Base-by-base conservation (phyloP, 2,888 invertebrate genomes). In the Polia nebulosa region DNA sequence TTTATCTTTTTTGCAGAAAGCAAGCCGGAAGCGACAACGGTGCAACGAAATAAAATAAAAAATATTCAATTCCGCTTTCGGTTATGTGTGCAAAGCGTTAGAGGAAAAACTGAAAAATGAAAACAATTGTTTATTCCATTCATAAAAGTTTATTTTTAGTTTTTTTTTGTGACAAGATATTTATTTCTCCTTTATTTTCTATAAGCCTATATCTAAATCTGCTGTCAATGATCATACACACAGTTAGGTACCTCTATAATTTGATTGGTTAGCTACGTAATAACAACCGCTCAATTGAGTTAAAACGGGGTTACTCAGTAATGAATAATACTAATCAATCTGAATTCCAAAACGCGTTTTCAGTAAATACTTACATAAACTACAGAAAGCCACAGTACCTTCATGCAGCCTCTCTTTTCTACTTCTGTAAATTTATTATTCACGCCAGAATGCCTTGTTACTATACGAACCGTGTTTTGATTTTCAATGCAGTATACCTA, bases 1-100 rank as follows among this genome's bases (percentile, higher is more conserved):
- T 61, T 58, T 45, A 39, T 62, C 9, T 41, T 51, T 69, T 71
- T 69, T 58, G n/a, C n/a, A 44, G 34, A 45, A 62, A 51, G 17
- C 36, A 36, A 41, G 15, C 71, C 44, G 53, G 60, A 75, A 65
- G 39, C 75, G 60, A 55, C 57, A 61, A 45, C 39, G 20, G 56
- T 49, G 39, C 65, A 34, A 20, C 39, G 20, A 56, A 39, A 75
- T 34, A 56, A 63, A 63, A 63, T 27, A 15, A 61, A 73, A 49
- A 51, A 56, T 3, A 76, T 61, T 61, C 61, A 71, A 65, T 75
- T 62, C 61, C 39, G 44, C 53, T 58, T 57, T 65, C 20, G 44
- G 75, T 61, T 49, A 64, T 68, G 44, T 47, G 27, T 49, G 27
- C 34, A 53, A 52, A n/a, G n/a, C 32, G 75, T 44, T 75, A 58